Evolutionary conservation across 2,888 invertebrate species (phyloP).

Genomic region (Agrotis ipsilon): DNA sequence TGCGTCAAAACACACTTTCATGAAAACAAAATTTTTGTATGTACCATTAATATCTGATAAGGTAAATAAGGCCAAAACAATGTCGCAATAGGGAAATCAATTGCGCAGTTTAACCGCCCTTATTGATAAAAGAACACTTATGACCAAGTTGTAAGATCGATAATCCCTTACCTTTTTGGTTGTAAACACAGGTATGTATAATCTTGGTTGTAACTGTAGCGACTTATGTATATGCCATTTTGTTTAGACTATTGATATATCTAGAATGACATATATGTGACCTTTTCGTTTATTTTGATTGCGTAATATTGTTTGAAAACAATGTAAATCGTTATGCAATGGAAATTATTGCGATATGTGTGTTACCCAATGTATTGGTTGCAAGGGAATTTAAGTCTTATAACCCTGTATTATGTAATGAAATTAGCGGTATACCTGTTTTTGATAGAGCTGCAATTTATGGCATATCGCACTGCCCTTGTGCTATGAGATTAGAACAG

Average conservation of each 20-base stretch:
- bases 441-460: neutral
- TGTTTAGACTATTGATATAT: constrained; percentile 5
- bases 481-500: no score
- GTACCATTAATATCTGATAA: constrained; percentile 58
- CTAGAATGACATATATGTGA: constrained; percentile 26
- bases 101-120: constrained; percentile 55
- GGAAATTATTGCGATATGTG: neutral
- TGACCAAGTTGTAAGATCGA: constrained; percentile 1
- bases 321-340: constrained; percentile 27
- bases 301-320: constrained; percentile 36
- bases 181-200: constrained; percentile 34
- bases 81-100: constrained; percentile 40
- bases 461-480: no score
- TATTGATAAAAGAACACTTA: constrained; percentile 36
- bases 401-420: neutral
- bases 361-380: constrained; percentile 17
- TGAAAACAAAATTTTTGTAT: constrained; percentile 41
- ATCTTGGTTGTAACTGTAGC: constrained; percentile 16
- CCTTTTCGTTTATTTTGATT: constrained; percentile 41
- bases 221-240: constrained; percentile 22
- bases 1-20: constrained; percentile 40
- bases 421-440: no score
- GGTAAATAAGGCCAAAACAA: constrained; percentile 26
- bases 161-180: neutral
- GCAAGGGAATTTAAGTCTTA: neutral